phyloP scores from a whole-genome alignment of 2,888 invertebrate genomes.

The Phortica magna region DNA sequence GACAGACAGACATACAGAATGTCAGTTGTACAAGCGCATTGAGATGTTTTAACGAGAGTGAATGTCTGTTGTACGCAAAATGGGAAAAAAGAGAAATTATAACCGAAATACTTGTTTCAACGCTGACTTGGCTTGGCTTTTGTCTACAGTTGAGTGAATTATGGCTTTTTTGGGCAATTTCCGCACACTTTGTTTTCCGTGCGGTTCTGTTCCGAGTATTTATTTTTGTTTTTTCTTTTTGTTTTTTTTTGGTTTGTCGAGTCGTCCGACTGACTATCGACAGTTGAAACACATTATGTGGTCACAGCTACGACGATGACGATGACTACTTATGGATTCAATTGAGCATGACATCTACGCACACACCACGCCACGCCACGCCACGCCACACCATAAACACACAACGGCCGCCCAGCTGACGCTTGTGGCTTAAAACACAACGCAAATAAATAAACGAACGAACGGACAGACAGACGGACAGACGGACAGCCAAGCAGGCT shows the following conservation, averaged over 20 bases:
- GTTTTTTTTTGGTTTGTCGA: slow-evolving; percentile 35
- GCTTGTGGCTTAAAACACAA: slow-evolving; percentile 46
- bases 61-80: slow-evolving; percentile 23
- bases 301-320: slow-evolving; percentile 69
- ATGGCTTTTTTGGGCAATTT: slow-evolving; percentile 69
- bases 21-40: slow-evolving; percentile 61
- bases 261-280: slow-evolving; percentile 38
- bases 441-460: slow-evolving; percentile 20
- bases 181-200: slow-evolving; percentile 65
- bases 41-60: slow-evolving; percentile 63
- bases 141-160: slow-evolving; percentile 69
- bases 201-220: slow-evolving; percentile 41
- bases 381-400: background rate
- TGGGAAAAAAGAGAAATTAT: slow-evolving; percentile 8
- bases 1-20: slow-evolving; percentile 29
- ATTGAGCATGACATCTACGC: slow-evolving; percentile 60
- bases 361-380: background rate
- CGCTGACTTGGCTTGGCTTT: slow-evolving; percentile 61
- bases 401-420: slow-evolving; percentile 56
- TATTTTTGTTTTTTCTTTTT: slow-evolving; percentile 49
- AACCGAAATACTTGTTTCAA: slow-evolving; percentile 23
- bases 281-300: slow-evolving; percentile 69
- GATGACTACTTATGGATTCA: slow-evolving; percentile 69
- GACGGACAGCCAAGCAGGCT: background rate
- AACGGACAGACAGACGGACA: background rate